These are phyloP conservation scores for Vulpes lagopus DNA, from an alignment of 2,113 vertebrate genomes.

Conservation along the genomic window DNA sequence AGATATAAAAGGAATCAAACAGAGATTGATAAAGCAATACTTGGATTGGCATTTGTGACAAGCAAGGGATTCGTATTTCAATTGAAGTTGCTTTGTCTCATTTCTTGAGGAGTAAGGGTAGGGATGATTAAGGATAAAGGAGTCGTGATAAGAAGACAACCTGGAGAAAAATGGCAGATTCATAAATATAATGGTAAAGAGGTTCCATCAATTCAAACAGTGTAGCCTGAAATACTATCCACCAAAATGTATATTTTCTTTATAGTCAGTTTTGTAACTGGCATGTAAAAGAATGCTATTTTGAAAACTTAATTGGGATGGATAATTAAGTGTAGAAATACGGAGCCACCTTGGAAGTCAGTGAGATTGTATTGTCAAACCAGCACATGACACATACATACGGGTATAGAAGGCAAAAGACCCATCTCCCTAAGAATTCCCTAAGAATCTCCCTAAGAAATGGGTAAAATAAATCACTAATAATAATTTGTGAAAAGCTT, in stretches of 20 bases:
- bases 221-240: constrained; percentile 58
- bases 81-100: constrained; percentile 39
- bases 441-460: neutral
- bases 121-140: constrained; percentile 19
- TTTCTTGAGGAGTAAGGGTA: constrained; percentile 22
- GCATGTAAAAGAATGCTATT: constrained; percentile 72
- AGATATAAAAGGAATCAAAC: constrained; percentile 20
- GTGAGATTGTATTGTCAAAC: constrained; percentile 70
- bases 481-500: constrained; percentile 46
- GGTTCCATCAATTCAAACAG: constrained; percentile 50
- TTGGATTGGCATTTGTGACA: neutral
- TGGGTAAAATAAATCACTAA: neutral
- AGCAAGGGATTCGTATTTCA: neutral
- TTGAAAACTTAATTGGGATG: constrained; percentile 76
- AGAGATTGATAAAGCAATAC: neutral
- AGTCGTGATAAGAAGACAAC: constrained; percentile 49
- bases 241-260: constrained; percentile 71
- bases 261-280: constrained; percentile 72
- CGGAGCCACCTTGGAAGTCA: constrained; percentile 62
- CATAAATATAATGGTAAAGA: constrained; percentile 66
- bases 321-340: constrained; percentile 78
- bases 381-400: constrained; percentile 11
- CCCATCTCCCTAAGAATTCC: neutral
- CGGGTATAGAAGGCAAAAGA: constrained; percentile 8
- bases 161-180: constrained; percentile 12